These are phyloP conservation scores for Bruchidius siliquastri DNA, from an alignment of 2,888 invertebrate genomes.

Conservation along the genomic window DNA sequence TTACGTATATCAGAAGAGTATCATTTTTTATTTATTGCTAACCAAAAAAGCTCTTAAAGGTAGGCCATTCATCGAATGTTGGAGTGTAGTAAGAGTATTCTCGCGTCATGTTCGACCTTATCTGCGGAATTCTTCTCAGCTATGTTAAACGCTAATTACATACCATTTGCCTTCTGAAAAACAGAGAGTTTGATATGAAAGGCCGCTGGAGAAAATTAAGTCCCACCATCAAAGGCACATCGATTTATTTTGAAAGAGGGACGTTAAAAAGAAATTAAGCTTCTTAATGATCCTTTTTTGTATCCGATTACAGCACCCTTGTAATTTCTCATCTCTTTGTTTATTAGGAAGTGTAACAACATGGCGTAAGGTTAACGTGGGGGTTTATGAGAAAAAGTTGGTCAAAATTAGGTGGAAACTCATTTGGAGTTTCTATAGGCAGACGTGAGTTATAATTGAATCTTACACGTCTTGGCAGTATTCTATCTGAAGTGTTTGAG, in stretches of 20 bases:
- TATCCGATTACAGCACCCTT: background rate
- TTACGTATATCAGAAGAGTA: too few species aligned
- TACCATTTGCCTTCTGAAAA: background rate
- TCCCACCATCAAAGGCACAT: background rate
- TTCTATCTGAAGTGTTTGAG: too few species aligned
- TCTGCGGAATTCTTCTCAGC: too few species aligned
- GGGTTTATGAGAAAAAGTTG: background rate
- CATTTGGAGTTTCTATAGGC: background rate
- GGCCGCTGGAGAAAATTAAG: background rate
- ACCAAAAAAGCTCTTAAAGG: too few species aligned
- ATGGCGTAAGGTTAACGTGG: background rate
- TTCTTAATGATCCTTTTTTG: background rate
- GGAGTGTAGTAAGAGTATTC: too few species aligned
- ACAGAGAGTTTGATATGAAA: background rate
- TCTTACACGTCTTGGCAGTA: background rate
- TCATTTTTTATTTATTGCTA: too few species aligned
- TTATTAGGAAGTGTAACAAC: background rate
- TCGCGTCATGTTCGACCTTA: too few species aligned
- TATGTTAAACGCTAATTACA: background rate
- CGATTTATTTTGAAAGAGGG: background rate
- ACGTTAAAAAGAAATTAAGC: background rate
- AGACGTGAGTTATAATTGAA: background rate
- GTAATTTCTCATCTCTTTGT: background rate
- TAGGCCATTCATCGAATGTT: too few species aligned
- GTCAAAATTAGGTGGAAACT: background rate